A percentile compares a stretch with the other conserved stretches of the same genome.
phyloP scores from a whole-genome alignment of 2,888 invertebrate genomes.

The Cylindroiulus punctatus region DNA sequence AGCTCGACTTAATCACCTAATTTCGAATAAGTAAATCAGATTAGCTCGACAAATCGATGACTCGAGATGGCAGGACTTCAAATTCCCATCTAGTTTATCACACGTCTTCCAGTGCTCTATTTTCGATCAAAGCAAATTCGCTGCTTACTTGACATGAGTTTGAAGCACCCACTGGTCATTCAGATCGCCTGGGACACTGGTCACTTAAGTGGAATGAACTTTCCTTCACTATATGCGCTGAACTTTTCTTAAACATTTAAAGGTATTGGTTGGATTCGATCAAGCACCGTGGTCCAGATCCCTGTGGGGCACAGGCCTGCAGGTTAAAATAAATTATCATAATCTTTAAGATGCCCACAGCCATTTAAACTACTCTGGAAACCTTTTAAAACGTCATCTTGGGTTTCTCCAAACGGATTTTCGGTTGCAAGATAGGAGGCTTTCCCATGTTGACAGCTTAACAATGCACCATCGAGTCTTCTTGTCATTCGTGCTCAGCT shows the following conservation, averaged over 20 bases:
- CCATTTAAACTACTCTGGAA: not conserved
- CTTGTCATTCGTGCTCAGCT: slow-evolving; percentile 7
- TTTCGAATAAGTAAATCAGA: not conserved
- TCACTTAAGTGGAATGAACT: not conserved
- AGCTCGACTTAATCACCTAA: not conserved
- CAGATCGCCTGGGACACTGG: not conserved
- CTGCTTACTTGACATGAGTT: not conserved
- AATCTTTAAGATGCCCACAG: not conserved
- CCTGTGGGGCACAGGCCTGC: not conserved
- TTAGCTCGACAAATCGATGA: not conserved
- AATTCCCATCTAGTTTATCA: not conserved
- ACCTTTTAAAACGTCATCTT: not conserved
- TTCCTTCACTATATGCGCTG: not conserved
- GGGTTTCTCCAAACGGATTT: not conserved
- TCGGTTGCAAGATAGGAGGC: not conserved
- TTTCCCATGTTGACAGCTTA: not conserved
- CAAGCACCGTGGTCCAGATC: not conserved
- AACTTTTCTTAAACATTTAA: not conserved
- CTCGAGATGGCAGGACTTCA: too few relatives aligned
- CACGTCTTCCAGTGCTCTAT: not conserved
- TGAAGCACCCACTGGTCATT: not conserved
- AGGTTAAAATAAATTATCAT: slow-evolving; percentile 13
- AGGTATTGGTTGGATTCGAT: not conserved
- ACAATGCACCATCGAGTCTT: slow-evolving; percentile 27
- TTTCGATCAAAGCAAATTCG: not conserved